Percentiles rank a stretch among this genome's conserved stretches.
Evolutionary conservation across 1,140 invertebrate genomes (phyloP).

Genomic region (Gryllus bimaculatus): DNA sequence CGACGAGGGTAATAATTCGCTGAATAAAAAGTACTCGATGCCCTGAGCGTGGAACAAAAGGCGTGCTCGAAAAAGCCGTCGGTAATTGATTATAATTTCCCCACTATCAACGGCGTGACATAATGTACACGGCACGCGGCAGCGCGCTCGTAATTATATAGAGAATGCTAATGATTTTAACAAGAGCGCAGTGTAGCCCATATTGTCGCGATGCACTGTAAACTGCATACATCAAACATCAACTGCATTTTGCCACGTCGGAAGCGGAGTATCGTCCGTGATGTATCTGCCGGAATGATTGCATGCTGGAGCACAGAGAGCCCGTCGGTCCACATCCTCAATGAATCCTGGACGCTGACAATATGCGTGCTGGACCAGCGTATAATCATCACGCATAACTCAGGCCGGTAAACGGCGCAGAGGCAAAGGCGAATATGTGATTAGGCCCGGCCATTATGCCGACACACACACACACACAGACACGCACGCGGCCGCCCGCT

Average conservation of each 20-base stretch:
- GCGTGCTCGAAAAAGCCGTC: not conserved
- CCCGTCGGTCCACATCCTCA: not conserved
- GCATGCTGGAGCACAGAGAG: not conserved
- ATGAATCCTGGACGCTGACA: slow-evolving; percentile 3
- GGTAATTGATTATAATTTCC: slow-evolving; percentile 1
- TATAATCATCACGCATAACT: slow-evolving; percentile 5
- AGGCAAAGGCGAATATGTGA: slow-evolving; percentile 3
- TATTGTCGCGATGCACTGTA: slow-evolving; percentile 3
- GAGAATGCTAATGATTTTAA: slow-evolving; percentile 5
- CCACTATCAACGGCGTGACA: not conserved
- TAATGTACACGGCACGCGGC: not conserved
- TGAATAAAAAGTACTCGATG: slow-evolving; percentile 5
- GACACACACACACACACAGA: not conserved
- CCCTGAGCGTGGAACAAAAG: not conserved
- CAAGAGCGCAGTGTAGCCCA: not conserved
- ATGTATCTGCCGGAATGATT: slow-evolving; percentile 4
- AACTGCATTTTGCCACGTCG: not conserved
- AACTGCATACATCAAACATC: slow-evolving; percentile 4
- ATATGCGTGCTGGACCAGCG: slow-evolving; percentile 2
- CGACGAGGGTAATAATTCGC: not conserved
- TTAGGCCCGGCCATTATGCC: slow-evolving; percentile 2
- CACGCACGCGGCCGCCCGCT: not conserved
- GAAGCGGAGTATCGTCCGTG: not conserved
- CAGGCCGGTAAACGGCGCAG: not conserved
- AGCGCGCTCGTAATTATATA: not conserved